Evolutionary conservation across 2,797 vertebrate genomes (phyloP).

Genomic region (Liasis olivaceus): DNA sequence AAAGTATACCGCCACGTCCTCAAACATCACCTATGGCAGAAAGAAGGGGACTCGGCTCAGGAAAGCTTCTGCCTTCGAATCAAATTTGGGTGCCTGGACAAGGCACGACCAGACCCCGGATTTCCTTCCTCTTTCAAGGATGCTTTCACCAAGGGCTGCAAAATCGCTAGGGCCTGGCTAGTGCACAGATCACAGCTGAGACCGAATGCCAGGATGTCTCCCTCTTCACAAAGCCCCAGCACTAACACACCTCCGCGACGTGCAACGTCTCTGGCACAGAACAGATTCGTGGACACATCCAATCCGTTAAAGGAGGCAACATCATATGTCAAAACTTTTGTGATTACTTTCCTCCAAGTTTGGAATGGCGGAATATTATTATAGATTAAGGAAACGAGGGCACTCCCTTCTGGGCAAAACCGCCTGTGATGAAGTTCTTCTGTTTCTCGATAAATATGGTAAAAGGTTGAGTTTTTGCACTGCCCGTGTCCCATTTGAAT

Average conservation of each 20-base stretch:
- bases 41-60: not conserved
- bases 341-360: not conserved
- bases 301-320: not conserved
- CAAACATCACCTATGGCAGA: constrained; percentile 53
- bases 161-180: too few relatives aligned
- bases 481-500: not conserved
- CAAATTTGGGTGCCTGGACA: too few relatives aligned
- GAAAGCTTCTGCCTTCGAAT: too few relatives aligned
- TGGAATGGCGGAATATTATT: not conserved
- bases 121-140: too few relatives aligned
- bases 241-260: not conserved
- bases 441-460: not conserved
- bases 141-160: not conserved
- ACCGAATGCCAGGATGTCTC: not conserved
- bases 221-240: too few relatives aligned
- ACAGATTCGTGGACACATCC: not conserved
- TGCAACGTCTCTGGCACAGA: too few relatives aligned
- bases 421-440: not conserved
- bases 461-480: not conserved
- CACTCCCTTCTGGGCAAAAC: too few relatives aligned
- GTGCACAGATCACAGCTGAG: not conserved
- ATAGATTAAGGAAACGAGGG: not conserved
- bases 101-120: too few relatives aligned
- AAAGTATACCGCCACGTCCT: constrained; percentile 60
- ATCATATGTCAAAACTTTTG: not conserved